phyloP scores from a whole-genome alignment of 2,113 vertebrate genomes.

The Pterocles orientalis region DNA sequence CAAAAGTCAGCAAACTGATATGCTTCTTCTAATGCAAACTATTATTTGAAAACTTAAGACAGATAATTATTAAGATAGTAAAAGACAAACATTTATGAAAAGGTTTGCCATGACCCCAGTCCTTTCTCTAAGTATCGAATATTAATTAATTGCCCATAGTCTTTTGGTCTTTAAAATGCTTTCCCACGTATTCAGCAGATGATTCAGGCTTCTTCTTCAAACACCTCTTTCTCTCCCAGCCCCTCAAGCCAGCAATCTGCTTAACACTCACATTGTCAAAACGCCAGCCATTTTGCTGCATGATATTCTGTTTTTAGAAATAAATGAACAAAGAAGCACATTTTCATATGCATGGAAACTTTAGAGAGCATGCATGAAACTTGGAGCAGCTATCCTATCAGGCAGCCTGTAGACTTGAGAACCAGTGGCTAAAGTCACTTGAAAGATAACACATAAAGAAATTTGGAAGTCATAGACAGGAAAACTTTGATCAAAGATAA shows the following conservation, averaged over 20 bases:
- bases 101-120: neutral
- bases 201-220: neutral
- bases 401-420: neutral
- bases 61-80: neutral
- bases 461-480: neutral
- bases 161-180: neutral
- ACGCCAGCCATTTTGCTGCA: neutral
- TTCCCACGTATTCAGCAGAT: neutral
- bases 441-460: neutral
- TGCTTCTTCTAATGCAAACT: neutral
- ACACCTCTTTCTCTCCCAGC: neutral
- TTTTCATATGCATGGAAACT: neutral
- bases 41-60: neutral
- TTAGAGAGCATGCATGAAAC: neutral
- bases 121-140: neutral
- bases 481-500: neutral
- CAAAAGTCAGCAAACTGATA: neutral
- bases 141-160: neutral
- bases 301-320: neutral
- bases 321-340: neutral
- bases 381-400: neutral
- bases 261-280: neutral
- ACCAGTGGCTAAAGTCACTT: accelerated
- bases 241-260: neutral
- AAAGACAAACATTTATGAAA: neutral